Evolutionary conservation across 2,113 vertebrate species (phyloP).

Genomic region (Macquaria ambigua): DNA sequence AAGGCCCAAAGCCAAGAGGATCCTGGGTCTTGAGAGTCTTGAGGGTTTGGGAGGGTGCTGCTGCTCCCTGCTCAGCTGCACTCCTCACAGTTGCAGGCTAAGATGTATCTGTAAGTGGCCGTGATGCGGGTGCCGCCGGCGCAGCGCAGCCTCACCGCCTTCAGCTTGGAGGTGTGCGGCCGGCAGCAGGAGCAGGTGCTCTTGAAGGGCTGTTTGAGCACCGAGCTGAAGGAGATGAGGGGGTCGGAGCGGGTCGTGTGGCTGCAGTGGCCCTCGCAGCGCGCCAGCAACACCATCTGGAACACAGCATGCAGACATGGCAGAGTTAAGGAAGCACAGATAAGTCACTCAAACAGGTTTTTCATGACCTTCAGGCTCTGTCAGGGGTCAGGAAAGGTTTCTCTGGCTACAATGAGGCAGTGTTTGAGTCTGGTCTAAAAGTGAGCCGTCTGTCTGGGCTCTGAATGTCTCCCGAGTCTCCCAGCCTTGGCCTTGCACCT

Average conservation of each 20-base stretch:
- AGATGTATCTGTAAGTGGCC: constrained; percentile 97
- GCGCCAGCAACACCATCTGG: constrained; percentile 96
- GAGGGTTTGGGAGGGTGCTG: constrained; percentile 13
- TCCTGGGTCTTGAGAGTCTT: constrained; percentile 35
- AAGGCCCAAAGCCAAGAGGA: constrained; percentile 38
- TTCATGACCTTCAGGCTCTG: background rate
- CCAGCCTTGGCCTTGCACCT: constrained; percentile 73
- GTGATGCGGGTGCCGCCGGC: constrained; percentile 93
- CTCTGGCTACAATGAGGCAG: background rate
- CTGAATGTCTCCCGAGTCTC: background rate
- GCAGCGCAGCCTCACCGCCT: constrained; percentile 94
- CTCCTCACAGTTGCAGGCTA: constrained; percentile 96
- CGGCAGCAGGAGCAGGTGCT: constrained; percentile 96
- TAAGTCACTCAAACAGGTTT: background rate
- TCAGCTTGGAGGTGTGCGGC: constrained; percentile 97
- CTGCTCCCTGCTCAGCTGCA: constrained; percentile 86
- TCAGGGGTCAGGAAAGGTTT: background rate
- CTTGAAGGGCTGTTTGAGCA: constrained; percentile 97
- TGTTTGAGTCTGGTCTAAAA: background rate
- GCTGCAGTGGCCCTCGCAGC: constrained; percentile 96
- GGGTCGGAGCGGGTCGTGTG: constrained; percentile 94
- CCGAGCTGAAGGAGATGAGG: constrained; percentile 94
- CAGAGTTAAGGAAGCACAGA: background rate
- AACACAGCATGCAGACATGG: constrained; percentile 25
- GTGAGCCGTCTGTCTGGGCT: constrained; percentile 1